These are phyloP conservation scores for Hermaeophaga mercurialis DNA, from an alignment of 2,888 invertebrate genomes.

Conservation along the genomic window DNA sequence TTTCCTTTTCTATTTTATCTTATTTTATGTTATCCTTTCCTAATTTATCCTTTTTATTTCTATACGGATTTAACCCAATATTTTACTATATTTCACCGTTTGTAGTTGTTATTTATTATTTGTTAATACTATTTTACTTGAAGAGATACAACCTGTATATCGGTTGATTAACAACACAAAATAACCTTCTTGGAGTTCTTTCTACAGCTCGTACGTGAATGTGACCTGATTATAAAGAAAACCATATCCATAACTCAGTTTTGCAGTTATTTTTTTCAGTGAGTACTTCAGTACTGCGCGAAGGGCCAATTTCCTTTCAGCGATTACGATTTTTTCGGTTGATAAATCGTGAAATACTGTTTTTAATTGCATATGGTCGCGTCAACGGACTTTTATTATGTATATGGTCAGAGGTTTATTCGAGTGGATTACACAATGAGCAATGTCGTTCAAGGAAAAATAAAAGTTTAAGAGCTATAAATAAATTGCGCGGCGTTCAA, in stretches of 20 bases:
- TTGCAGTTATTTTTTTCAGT: conserved; percentile 6
- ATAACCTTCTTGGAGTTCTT: not conserved
- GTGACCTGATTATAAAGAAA: conserved; percentile 10
- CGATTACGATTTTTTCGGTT: conserved; percentile 12
- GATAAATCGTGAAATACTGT: conserved; percentile 21
- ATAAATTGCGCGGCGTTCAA: too few species aligned
- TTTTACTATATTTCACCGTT: too few species aligned
- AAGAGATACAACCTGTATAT: too few species aligned
- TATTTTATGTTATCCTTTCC: too few species aligned
- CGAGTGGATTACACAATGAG: conserved; percentile 16
- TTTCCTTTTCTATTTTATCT: too few species aligned
- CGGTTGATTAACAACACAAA: too few species aligned
- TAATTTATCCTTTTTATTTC: too few species aligned
- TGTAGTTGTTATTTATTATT: too few species aligned
- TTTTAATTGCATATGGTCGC: conserved; percentile 29
- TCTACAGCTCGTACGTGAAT: conserved; percentile 1
- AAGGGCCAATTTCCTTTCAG: conserved; percentile 1
- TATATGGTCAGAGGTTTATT: conserved; percentile 23
- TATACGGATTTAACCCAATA: too few species aligned
- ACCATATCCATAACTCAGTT: conserved; percentile 9
- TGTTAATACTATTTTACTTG: too few species aligned
- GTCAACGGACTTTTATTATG: conserved; percentile 8
- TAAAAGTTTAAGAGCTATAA: too few species aligned
- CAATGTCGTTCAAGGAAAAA: conserved; percentile 18
- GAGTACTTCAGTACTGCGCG: too few species aligned